Evolutionary conservation across 2,113 vertebrate species (phyloP).

Genomic region (Podocnemis expansa): DNA sequence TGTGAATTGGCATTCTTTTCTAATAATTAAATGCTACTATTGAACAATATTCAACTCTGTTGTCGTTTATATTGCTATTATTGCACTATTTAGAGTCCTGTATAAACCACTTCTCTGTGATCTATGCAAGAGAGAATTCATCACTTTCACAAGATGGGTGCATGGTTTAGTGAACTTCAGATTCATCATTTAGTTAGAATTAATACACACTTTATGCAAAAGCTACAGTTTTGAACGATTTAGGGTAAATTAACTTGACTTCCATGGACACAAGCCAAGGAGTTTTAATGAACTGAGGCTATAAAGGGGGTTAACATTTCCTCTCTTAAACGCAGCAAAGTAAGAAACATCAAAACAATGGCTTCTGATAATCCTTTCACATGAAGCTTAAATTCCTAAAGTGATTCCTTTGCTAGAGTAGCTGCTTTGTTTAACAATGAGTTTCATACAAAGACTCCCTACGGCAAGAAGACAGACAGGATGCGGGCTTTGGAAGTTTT

Average conservation of each 20-base stretch:
- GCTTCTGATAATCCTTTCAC: slow-evolving; percentile 57
- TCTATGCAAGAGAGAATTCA: slow-evolving; percentile 7
- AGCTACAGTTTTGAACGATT: slow-evolving; percentile 31
- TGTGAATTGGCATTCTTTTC: neutral
- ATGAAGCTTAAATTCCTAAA: slow-evolving; percentile 47
- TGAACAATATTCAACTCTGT: neutral
- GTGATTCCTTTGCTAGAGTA: slow-evolving; percentile 51
- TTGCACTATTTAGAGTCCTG: neutral
- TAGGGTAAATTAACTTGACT: slow-evolving; percentile 16
- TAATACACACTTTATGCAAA: slow-evolving; percentile 25
- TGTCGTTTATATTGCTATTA: neutral
- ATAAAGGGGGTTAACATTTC: neutral
- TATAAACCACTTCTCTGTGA: neutral
- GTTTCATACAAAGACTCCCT: slow-evolving; percentile 55
- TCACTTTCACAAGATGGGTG: slow-evolving; percentile 5
- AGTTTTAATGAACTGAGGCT: slow-evolving; percentile 26
- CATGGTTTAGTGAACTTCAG: slow-evolving; percentile 34
- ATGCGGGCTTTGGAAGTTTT: slow-evolving; percentile 48
- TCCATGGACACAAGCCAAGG: slow-evolving; percentile 11
- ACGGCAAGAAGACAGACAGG: slow-evolving; percentile 56
- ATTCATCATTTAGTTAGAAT: slow-evolving; percentile 7
- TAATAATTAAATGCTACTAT: neutral
- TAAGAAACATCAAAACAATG: slow-evolving; percentile 56
- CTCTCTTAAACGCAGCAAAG: slow-evolving; percentile 44
- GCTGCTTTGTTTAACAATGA: slow-evolving; percentile 71